Conservation (phyloP, 1,140 invertebrate species). For the Hermatobates lingyangjiaoensis region DNA sequence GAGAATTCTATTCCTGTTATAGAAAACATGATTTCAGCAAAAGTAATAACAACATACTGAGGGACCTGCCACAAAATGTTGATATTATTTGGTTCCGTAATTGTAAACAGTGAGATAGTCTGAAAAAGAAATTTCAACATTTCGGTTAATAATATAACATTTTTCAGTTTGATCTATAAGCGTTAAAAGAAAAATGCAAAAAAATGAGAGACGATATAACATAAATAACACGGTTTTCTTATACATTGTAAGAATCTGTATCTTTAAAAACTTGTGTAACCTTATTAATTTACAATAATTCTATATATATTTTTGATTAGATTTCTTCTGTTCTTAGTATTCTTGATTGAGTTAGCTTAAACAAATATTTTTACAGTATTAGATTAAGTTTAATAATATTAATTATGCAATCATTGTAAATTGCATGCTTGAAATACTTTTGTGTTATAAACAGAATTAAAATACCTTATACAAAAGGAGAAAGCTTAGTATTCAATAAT, state of each 20-base stretch:
- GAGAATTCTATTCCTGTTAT: slow-evolving; percentile 56
- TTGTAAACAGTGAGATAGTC: slow-evolving; percentile 11
- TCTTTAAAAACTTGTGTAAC: neutral
- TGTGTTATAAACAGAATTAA: no score
- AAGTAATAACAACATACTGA: slow-evolving; percentile 41
- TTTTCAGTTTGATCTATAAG: neutral
- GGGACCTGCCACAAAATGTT: slow-evolving; percentile 38
- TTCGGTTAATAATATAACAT: neutral
- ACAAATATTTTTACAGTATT: no score
- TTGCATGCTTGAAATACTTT: no score
- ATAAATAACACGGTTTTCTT: neutral
- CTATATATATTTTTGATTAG: no score
- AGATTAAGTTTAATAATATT: no score
- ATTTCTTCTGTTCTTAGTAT: no score
- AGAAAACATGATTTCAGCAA: slow-evolving; percentile 50
- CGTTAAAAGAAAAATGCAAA: neutral
- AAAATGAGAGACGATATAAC: no score
- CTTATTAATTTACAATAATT: slow-evolving; percentile 4
- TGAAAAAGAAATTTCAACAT: slow-evolving; percentile 5
- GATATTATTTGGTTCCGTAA: slow-evolving; percentile 26
- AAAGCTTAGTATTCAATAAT: no score
- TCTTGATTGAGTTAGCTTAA: no score
- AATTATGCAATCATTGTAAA: no score
- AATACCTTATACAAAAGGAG: no score
- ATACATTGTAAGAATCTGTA: neutral